Base-by-base conservation (phyloP, 2,888 invertebrate genomes). In the Hemicrepidius hirtus region DNA sequence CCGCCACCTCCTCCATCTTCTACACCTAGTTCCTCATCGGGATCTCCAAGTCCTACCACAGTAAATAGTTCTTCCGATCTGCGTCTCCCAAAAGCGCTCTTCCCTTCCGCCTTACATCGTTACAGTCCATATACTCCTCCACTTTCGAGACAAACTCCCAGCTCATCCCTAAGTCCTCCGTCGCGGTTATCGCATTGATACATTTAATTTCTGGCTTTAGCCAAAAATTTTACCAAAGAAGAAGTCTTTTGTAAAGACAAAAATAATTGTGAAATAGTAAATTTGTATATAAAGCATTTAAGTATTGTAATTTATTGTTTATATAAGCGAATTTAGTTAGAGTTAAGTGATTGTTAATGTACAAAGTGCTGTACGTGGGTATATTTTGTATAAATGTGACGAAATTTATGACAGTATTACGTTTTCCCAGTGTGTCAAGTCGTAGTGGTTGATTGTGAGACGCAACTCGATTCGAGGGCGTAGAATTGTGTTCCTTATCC, bases 1-100 rank as follows among this genome's bases (percentile, higher is more conserved):
- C 88, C 88, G 1, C 82, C 88, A 32, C 88, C 87, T 35, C 87
- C 86, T 40, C 84, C 86, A 44, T 83, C 86, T 20, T 85, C 86
- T 6, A 85, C 90, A 0, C 87, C 89, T 9, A 85, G 91, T 12
- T 89, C 91, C 80, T 91, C 91, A 82, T 90, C 91, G 9, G 91
- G 91, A 79, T 91, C 91, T n/a, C 90, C 91, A 18, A 86, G 86
- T 71, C 86, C 90, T 86, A 86, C 86, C 44, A 84, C 85, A 40
- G 79, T 85, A 55, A 84, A 77, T 72, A 81, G 77, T 59, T 77
- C 78, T 71, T 80, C 86, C 49, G 87, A 88, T 69, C 76, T 87
- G 74, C 83, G 87, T 78, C 82, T 87, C 75, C 87, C 87, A 21
- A 86, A 87, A 77, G 86, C 87, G 18, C 81, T 87, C 72, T 87